Evolutionary conservation across 2,888 invertebrate species (phyloP).

Genomic region (Xestia xanthographa): DNA sequence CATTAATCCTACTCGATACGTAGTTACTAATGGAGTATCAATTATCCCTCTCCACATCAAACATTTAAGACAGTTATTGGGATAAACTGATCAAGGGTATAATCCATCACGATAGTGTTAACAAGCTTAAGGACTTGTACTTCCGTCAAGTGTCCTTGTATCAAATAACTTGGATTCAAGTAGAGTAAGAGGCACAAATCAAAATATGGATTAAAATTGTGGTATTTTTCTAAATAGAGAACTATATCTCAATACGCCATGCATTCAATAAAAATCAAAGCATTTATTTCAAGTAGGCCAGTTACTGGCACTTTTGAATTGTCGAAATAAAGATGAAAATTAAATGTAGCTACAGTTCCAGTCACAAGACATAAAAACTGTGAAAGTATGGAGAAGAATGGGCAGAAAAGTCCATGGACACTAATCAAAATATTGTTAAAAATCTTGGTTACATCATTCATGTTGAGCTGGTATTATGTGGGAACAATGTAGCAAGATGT

Average conservation of each 20-base stretch:
- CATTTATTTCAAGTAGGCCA: too few species aligned
- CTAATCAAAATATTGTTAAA: too few species aligned
- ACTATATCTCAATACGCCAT: background rate
- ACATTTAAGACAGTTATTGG: constrained; percentile 41
- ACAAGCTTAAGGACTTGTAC: constrained; percentile 16
- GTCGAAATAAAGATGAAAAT: too few species aligned
- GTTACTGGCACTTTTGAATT: too few species aligned
- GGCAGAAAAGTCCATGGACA: too few species aligned
- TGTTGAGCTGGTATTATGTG: too few species aligned
- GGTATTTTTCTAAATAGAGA: background rate
- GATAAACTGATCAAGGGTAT: constrained; percentile 27
- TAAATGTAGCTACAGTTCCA: too few species aligned
- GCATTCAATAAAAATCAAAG: background rate
- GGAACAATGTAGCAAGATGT: too few species aligned
- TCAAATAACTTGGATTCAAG: constrained; percentile 1
- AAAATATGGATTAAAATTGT: background rate
- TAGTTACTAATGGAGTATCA: constrained; percentile 51
- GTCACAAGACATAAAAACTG: too few species aligned
- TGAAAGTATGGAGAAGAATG: too few species aligned
- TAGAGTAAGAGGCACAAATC: background rate
- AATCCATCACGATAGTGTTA: constrained; percentile 41
- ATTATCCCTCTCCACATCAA: constrained; percentile 49
- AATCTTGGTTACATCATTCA: too few species aligned
- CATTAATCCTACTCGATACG: constrained; percentile 35
- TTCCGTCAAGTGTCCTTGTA: constrained; percentile 6